Percentiles rank a stretch among this genome's conserved stretches.
phyloP scores from a whole-genome alignment of 2,888 invertebrate species.

The Thumatha senex region DNA sequence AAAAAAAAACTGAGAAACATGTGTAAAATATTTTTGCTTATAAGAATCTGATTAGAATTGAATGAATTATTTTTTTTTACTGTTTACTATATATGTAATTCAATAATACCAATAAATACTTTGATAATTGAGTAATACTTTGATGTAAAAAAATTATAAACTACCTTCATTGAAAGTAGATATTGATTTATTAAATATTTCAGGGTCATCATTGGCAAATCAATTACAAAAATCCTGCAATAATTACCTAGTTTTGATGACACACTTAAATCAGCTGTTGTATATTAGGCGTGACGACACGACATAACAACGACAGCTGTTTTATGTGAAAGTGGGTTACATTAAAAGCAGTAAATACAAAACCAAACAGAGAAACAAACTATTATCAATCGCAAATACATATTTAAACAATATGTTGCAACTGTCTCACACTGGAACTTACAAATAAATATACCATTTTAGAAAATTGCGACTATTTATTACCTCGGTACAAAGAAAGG shows the following conservation, averaged over 20 bases:
- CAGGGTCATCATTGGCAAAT: constrained; percentile 5
- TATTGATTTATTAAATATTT: constrained; percentile 4
- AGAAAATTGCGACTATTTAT: constrained; percentile 53
- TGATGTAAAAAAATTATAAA: background rate
- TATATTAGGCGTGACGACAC: constrained; percentile 54
- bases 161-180: constrained; percentile 1
- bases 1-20: too few species aligned
- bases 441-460: constrained; percentile 31
- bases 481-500: constrained; percentile 66
- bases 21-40: too few species aligned
- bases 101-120: too few species aligned
- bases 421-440: constrained; percentile 15
- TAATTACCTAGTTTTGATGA: constrained; percentile 6
- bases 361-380: constrained; percentile 11
- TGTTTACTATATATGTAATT: too few species aligned
- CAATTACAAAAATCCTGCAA: background rate
- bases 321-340: constrained; percentile 66
- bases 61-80: too few species aligned
- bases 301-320: constrained; percentile 65
- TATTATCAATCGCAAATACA: constrained; percentile 14
- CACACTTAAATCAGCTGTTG: constrained; percentile 57
- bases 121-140: too few species aligned
- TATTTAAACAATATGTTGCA: constrained; percentile 3
- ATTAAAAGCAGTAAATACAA: constrained; percentile 27
- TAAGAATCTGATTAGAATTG: too few species aligned